Evolutionary conservation across 1,140 invertebrate species (phyloP).

Genomic region (Solen grandis): DNA sequence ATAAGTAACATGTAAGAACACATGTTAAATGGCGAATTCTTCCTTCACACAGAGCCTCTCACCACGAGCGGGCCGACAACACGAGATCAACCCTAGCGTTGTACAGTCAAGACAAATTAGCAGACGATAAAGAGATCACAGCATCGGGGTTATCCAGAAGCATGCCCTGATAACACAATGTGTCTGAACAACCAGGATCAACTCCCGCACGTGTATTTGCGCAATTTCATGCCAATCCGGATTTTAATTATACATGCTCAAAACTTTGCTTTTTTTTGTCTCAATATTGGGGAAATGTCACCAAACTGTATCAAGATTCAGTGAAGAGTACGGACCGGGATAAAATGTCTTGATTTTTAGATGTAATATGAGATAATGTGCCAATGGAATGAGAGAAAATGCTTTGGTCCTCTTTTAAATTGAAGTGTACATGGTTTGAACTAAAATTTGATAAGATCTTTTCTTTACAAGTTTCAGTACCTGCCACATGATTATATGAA

Average conservation of each 20-base stretch:
- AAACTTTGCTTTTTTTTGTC: background rate
- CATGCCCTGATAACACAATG: too few relatives aligned
- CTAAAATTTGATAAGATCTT: background rate
- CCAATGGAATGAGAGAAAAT: slow-evolving; percentile 12
- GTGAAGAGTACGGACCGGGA: background rate
- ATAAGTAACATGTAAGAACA: too few relatives aligned
- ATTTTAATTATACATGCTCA: background rate
- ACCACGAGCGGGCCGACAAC: too few relatives aligned
- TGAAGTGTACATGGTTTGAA: slow-evolving; percentile 5
- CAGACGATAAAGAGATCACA: too few relatives aligned
- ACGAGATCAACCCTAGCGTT: too few relatives aligned
- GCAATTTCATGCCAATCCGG: background rate
- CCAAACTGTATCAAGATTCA: slow-evolving; percentile 8
- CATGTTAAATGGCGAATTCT: too few relatives aligned
- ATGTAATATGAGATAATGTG: slow-evolving; percentile 10
- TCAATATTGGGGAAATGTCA: background rate
- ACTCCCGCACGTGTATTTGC: background rate
- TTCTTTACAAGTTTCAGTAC: background rate
- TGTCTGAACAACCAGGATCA: too few relatives aligned
- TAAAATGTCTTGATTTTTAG: background rate
- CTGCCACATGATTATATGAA: background rate
- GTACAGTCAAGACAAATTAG: too few relatives aligned
- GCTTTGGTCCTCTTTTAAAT: slow-evolving; percentile 17
- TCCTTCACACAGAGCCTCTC: too few relatives aligned
- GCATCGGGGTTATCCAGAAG: too few relatives aligned